Evolutionary conservation across 2,888 invertebrate genomes (phyloP), one percentile per base, ranked within the genome.

Genomic region (Nymphalis urticae): DNA sequence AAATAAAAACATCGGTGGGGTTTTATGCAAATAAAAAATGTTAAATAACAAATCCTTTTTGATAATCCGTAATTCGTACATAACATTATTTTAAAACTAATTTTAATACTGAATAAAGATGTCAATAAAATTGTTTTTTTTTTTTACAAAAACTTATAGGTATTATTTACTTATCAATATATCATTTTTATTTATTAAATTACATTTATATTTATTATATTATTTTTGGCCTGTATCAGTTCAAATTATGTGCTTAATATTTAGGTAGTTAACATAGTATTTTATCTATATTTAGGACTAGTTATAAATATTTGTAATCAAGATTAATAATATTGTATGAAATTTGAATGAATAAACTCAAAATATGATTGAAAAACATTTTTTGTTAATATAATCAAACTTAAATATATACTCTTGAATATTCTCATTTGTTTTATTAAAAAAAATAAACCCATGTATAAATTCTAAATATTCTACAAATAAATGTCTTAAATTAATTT

Each of bases 161-260:
- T 53, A 32, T 32, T 32, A 13, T 53, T 27, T 3, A 56, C 42
- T 42, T 56, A 56, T 56, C 32, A 32, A 32, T 16, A 63, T 27
- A 58, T 42, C 63, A 8, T 21, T 16, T 21, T 68, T 58, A 21
- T 32, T 48, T 48, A 60, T 62, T 64, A 61, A 24, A 48, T 64
- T 32, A 48, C 64, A 47, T 62, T 61, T 61, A 21, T 56, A 13
- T 19, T 48, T 56, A 59, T 64, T 62, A 63, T 59, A 66, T 56
- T 68, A 68, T 70, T 69, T 81, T 82, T 82, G 81, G 82, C 80
- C 76, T 81, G 76, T 75, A 76, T 81, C 81, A 80, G 76, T 79
- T 76, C 76, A 69, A 72, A 70, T 72, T 53, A 48, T 66, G 10
- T 58, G 19, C 58, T 42, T 58, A 58, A 13, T 9, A 36, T 36